Base-by-base conservation (phyloP, 23 tunicate genomes). In the Botrylloides violaceus region DNA sequence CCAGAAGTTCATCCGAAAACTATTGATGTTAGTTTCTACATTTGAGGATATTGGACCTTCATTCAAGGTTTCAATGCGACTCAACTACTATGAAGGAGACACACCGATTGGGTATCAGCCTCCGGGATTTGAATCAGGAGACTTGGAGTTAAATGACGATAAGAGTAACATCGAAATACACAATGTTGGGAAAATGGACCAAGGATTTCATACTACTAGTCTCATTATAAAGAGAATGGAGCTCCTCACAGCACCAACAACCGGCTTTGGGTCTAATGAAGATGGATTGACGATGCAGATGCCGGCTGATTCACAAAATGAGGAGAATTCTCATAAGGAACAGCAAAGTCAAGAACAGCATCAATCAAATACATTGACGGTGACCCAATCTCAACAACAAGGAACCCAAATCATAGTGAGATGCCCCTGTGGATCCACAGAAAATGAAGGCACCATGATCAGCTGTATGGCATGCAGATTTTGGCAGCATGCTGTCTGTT, bases 401-500 rank as follows among this genome's bases (percentile, higher is more conserved):
- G 57, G 59, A 21, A 68, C 74, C 21, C 74, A 68, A 23, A 79
- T 62, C 24, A 37, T 76, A 18, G 87, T 88, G 20, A 71, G 96
- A 15, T 88, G 96, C 62, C 88, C 96, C 2, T 88, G 96, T 66
- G 66, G 70, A 21, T 81, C 73, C 37, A 27, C 37, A 18, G 88
- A 81, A 33, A 79, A 77, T 32, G 96, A 88, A 43, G 96, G 79
- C 19, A 5, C 58, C 1, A 81, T 88, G 87, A 75, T 88, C 32
- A 32, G 63, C 34, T 88, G 96, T 60, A 55, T 73, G 25, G n/a
- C 61, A 25, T 88, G 96, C 50, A 77, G 66, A 49, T 73, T 71
- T 26, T 88, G 87, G 96, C 96, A 88, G 49, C 96, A 88, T 38
- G 96, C 96, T 15, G 72, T 88, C 0, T 88, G 96, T 71, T 88